phyloP scores from a whole-genome alignment of 2,113 vertebrate species.

The Gasterosteus nipponicus region DNA sequence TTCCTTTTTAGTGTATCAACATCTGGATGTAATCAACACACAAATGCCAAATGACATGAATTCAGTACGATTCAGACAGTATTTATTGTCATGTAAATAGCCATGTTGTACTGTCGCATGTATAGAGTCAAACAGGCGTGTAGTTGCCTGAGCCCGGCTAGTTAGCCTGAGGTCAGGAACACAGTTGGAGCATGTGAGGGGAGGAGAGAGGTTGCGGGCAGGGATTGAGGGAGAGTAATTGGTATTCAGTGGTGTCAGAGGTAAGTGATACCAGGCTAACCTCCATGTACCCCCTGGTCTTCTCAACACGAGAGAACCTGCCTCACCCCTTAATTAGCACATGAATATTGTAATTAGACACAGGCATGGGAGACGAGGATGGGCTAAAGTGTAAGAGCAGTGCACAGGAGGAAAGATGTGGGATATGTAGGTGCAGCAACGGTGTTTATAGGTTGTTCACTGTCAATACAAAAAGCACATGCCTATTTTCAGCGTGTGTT shows the following conservation, averaged over 20 bases:
- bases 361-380: slow-evolving; percentile 78
- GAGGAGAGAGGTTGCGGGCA: slow-evolving; percentile 35
- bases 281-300: slow-evolving; percentile 72
- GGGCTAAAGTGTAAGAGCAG: slow-evolving; percentile 64
- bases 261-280: slow-evolving; percentile 76
- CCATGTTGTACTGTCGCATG: not conserved
- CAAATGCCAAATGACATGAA: too few species aligned
- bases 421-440: not conserved
- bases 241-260: slow-evolving; percentile 77
- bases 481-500: slow-evolving; percentile 19
- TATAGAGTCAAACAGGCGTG: slow-evolving; percentile 3
- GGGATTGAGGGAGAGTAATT: slow-evolving; percentile 71
- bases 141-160: slow-evolving; percentile 22
- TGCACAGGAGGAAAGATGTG: slow-evolving; percentile 20
- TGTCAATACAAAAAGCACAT: not conserved
- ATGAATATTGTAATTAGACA: slow-evolving; percentile 90
- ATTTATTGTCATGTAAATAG: not conserved
- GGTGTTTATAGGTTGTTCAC: slow-evolving; percentile 5
- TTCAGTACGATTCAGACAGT: too few species aligned
- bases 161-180: slow-evolving; percentile 45
- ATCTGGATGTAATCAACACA: too few species aligned
- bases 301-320: slow-evolving; percentile 75
- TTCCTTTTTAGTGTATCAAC: too few species aligned
- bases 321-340: slow-evolving; percentile 87
- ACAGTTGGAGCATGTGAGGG: slow-evolving; percentile 8